Evolutionary conservation across 2,888 invertebrate species (phyloP), one percentile per base, ranked within the genome.

Genomic region (Epiperipatus broadwayi): DNA sequence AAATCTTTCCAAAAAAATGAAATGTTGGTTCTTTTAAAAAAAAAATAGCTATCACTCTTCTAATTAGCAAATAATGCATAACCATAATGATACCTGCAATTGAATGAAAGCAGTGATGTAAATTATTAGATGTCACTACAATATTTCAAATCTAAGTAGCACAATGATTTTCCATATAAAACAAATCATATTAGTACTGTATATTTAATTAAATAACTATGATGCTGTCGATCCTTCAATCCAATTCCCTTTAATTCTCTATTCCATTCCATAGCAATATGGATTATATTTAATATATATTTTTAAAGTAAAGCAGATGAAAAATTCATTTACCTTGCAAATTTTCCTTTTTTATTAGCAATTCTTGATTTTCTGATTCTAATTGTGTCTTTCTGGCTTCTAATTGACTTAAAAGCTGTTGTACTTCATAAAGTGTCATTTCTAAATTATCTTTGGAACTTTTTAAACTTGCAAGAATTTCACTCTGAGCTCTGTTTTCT

Each of bases 321-420:
- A 21, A 35, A 32, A 25, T 22, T 21, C 3, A 30, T 45, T 42
- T 44, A 60, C 60, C 54, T 49, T 58, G 56, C 5, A 61, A 49
- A 34, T 53, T 52, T 42, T 60, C 58, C 44, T 57, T 56, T 43
- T 57, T 53, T 21, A 59, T 50, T n/a, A 55, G 49, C 15, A 61
- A 52, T 39, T 59, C 59, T 46, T 62, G 60, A 48, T 60, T 60
- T 45, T 62, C 60, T 16, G 57, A 55, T 48, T 63, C 61, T 22
- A 64, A 52, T 47, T 62, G 60, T 28, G 58, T 54, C 41, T 60
- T 57, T 27, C 56, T 52, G 7, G 56, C 53, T 44, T 59, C 57
- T 15, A 60, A 50, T 41, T 52, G 50, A 5, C 49, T 48, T 20
- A 48, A 46, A 14, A 48, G 43, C 41, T 58, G 56, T 42, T 60